phyloP scores from a whole-genome alignment of 2,797 vertebrate genomes.

The Spheniscus humboldti region DNA sequence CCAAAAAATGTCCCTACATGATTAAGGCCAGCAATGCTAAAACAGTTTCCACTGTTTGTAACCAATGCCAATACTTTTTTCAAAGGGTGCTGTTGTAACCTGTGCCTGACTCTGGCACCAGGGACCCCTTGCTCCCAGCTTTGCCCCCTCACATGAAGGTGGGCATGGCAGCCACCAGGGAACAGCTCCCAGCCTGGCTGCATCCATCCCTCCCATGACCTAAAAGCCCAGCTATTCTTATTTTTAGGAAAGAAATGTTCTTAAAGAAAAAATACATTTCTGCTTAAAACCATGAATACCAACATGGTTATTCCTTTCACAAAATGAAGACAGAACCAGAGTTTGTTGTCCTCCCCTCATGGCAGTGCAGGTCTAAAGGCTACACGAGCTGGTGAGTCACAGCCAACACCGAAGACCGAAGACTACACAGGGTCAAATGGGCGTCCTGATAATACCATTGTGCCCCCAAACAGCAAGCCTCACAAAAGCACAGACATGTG shows the following conservation, averaged over 20 bases:
- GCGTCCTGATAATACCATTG: not conserved
- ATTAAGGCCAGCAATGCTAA: not conserved
- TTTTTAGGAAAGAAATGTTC: not conserved
- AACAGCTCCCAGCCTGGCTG: not conserved
- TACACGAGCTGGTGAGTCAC: not conserved
- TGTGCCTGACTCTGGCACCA: rapidly evolving
- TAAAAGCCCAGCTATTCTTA: rapidly evolving
- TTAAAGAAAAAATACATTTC: not conserved
- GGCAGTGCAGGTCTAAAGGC: not conserved
- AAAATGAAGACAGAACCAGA: not conserved
- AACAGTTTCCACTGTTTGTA: not conserved
- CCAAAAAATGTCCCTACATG: not conserved
- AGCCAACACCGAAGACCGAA: not conserved
- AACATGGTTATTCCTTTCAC: not conserved
- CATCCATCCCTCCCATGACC: not conserved
- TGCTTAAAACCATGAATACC: not conserved
- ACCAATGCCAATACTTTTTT: not conserved
- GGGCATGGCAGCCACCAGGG: not conserved
- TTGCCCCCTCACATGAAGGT: rapidly evolving
- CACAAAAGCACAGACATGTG: not conserved
- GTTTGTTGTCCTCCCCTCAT: not conserved
- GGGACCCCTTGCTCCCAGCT: not conserved
- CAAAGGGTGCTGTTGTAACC: not conserved
- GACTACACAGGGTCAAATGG: not conserved
- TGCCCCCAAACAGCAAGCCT: not conserved